phyloP scores from a whole-genome alignment of 2,113 vertebrate species.

The Xiphorhynchus elegans region DNA sequence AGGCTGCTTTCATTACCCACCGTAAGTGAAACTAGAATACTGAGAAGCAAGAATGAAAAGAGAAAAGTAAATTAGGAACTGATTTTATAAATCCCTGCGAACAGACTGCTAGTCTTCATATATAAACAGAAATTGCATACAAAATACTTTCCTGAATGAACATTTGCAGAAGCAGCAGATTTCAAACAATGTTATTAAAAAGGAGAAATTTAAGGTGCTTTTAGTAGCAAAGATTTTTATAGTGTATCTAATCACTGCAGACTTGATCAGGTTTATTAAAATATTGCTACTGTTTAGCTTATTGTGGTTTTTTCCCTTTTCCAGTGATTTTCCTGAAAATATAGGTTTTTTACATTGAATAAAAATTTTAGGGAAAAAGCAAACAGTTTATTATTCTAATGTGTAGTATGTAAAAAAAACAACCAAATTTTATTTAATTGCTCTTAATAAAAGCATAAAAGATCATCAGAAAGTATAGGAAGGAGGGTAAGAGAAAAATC shows the following conservation, averaged over 20 bases:
- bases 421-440: background rate
- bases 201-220: background rate
- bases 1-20: background rate
- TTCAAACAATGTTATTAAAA: background rate
- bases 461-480: background rate
- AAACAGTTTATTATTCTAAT: background rate
- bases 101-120: background rate
- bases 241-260: background rate
- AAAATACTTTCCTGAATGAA: background rate
- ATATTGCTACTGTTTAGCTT: background rate
- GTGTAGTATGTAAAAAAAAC: background rate
- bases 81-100: background rate
- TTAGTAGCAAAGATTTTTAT: background rate
- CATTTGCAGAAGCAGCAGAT: background rate
- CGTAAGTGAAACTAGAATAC: background rate
- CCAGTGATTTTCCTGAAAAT: background rate
- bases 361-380: background rate
- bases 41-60: constrained; percentile 13
- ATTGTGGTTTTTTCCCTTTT: background rate
- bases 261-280: background rate
- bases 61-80: constrained; percentile 1
- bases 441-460: background rate
- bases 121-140: background rate
- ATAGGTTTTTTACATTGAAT: background rate
- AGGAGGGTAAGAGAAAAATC: background rate